Evolutionary conservation across 2,797 vertebrate genomes (phyloP), one percentile per base, ranked within the genome.

Genomic region (Myotis vivesi): DNA sequence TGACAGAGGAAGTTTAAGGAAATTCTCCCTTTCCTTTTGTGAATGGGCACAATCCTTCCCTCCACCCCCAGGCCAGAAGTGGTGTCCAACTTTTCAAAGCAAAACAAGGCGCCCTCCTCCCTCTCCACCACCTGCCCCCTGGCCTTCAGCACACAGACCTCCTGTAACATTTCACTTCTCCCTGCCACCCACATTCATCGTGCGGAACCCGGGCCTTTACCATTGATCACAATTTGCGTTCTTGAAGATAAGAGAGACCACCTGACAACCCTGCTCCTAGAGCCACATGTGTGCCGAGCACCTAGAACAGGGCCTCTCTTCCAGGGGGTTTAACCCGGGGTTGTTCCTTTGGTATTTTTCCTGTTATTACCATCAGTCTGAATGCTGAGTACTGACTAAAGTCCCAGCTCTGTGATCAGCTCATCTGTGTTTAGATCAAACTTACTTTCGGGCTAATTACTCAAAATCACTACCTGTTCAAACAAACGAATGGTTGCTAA

Each of bases 91-190:
- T 89, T 76, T 72, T 23, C 8, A 86, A 82, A 88, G 28, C n/a
- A 41, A 91, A 88, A 51, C 7, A 23, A 4, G 19, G 0, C 7
- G 33, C 22, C 53, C 15, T 41, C 16, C 23, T 68, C 28, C 2
- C 10, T 36, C n/a, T 13, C 59, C 10, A 9, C 30, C 0, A 0
- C 6, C 36, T 49, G 25, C 4, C 28, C 36, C 4, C n/a, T 44
- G 44, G 11, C 77, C 38, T 81, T 55, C 55, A 9, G 10, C 55
- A 51, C n/a, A 8, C 1, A 81, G 66, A 15, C 25, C 9, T 30
- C 22, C 44, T 12, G 68, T 30, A 28, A 69, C 15, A n/a, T 19
- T 76, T 81, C 36, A 38, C 38, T 33, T 17, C 22, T 33, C 17
- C 41, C n/a, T 46, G 30, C 13, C 33, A 53, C 33, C 36, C 53